Evolutionary conservation across 2,888 invertebrate species (phyloP), one percentile per base, ranked within the genome.

Genomic region (Eristalinus sepulchralis): DNA sequence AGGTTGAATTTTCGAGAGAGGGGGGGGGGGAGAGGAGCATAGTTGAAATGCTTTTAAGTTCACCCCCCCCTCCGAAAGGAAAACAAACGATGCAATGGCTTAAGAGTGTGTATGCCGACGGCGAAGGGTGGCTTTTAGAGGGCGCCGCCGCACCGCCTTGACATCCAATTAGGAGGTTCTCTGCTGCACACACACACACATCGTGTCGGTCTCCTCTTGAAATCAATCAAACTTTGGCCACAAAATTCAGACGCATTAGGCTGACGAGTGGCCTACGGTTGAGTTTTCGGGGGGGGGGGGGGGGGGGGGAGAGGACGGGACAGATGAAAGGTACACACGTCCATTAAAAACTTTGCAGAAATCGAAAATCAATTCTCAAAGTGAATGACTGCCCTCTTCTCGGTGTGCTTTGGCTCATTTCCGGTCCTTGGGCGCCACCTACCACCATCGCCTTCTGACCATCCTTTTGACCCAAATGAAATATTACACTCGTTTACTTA

Each of bases 381-480:
- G 36, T 5, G 27, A 27, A 27, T 5, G 27, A 27, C 27, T 27
- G 4, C 60, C 27, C n/a, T 22, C 5, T 60, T 27, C 73, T 24
- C 22, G 1, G 59, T 27, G 27, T 27, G n/a, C 47, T 47, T 17
- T 47, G 47, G 8, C 17, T 47, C 47, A 47, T 47, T 47, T 47
- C 47, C 47, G 47, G 47, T 17, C 17, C 17, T 47, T 47, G n/a
- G 47, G 47, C 47, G 17, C 6, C 47, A 17, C n/a, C 20, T 34
- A 27, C 27, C 27, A 27, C 27, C 27, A 27, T 5, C 27, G 27
- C 27, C 59, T n/a, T 59, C 62, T 76, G 59, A 64, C 68, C 73
- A 63, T 85, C 85, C 76, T 77, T 85, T 85, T 78, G 78, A 86
- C 78, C 83, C 66, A 59, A 86, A 78, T 83, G 86, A 86, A 83